phyloP scores from a whole-genome alignment of 2,113 vertebrate species.

The Thymallus thymallus region DNA sequence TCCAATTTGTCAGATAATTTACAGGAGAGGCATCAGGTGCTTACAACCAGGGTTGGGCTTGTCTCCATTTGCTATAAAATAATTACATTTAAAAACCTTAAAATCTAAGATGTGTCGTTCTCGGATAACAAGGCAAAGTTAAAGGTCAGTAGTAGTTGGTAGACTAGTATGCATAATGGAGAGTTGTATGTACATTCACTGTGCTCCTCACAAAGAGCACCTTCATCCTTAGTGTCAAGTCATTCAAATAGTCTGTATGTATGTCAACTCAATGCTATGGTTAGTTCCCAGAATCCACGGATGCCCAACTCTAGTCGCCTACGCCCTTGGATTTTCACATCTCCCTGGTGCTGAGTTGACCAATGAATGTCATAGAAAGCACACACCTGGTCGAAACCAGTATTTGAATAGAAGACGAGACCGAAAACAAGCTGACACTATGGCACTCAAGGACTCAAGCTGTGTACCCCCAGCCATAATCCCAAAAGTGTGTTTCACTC shows the following conservation, averaged over 20 bases:
- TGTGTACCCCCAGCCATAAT: background rate
- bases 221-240: conserved; percentile 9
- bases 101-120: background rate
- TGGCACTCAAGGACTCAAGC: background rate
- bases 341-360: background rate
- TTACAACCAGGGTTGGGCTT: too few relatives aligned
- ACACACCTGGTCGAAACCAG: background rate
- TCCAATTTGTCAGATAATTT: too few relatives aligned
- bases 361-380: background rate
- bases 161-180: conserved; percentile 9
- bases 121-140: background rate
- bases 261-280: background rate
- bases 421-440: background rate
- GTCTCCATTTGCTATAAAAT: too few relatives aligned
- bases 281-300: background rate
- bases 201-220: background rate
- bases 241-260: conserved; percentile 14
- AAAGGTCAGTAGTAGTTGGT: conserved; percentile 10
- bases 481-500: background rate
- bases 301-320: background rate
- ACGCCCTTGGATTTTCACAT: background rate
- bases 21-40: too few relatives aligned
- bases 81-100: background rate
- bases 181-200: conserved; percentile 38
- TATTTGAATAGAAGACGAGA: background rate